Conservation (phyloP, 1,140 invertebrate genomes). For the Danaus plexippus region DNA sequence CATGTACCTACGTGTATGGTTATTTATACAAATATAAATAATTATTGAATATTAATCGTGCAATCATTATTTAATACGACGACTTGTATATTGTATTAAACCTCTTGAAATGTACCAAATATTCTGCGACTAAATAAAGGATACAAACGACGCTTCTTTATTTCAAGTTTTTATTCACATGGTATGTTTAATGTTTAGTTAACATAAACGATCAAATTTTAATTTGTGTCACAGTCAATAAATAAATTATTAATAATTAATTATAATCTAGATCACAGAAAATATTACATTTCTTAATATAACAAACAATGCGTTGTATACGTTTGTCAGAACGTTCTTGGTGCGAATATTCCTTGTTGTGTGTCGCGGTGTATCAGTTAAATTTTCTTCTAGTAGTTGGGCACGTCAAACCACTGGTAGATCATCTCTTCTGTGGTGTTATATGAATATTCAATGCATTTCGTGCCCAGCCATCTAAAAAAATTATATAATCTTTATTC, state of each 20-base stretch:
- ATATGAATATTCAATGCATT: constrained; percentile 63
- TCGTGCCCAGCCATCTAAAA: constrained; percentile 51
- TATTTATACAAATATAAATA: constrained; percentile 63
- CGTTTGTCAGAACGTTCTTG: no score
- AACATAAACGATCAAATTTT: not conserved
- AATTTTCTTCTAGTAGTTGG: constrained; percentile 35
- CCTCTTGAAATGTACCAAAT: constrained; percentile 68
- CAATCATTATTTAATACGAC: constrained; percentile 60
- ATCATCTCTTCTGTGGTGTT: constrained; percentile 33
- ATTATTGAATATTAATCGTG: constrained; percentile 49
- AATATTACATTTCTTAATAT: no score
- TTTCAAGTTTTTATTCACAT: constrained; percentile 47
- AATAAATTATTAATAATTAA: no score
- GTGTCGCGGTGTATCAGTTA: not conserved
- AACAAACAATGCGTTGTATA: no score
- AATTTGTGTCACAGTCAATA: no score
- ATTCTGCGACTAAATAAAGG: constrained; percentile 66
- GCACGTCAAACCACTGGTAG: constrained; percentile 73
- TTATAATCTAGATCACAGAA: no score
- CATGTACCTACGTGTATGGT: constrained; percentile 40
- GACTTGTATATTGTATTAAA: constrained; percentile 60
- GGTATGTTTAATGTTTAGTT: not conserved
- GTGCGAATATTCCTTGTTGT: no score
- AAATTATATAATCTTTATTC: constrained; percentile 9
- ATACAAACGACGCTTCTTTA: constrained; percentile 69